Base-by-base conservation (phyloP, 2,797 vertebrate genomes). In the Pygocentrus nattereri region DNA sequence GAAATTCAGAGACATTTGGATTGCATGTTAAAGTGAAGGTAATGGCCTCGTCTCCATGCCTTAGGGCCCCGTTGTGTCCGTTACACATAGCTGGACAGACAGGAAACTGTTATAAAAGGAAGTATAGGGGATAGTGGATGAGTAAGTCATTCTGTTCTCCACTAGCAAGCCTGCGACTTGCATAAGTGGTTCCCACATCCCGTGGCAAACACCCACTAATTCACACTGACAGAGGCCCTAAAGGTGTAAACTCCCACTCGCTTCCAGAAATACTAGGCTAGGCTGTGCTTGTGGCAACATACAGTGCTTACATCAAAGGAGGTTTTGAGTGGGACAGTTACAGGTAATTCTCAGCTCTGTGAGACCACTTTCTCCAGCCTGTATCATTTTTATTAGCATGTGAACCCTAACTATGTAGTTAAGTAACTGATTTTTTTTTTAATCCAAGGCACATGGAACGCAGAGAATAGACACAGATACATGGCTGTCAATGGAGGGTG, bases 161-260 rank as follows among this genome's bases (percentile, higher is more conserved):
- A 73, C 41, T 80, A 82, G 80, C 76, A 74, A 71, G 74, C 72
- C 41, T 25, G 78, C 73, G 59, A 70, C 80, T 79, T 84, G 78
- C 76, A 82, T 82, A 85, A 88, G 73, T 80, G 81, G 76, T 65
- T 83, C 79, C 77, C 68, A 76, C 84, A 77, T 65, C 80, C 76
- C 71, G 70, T 71, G 78, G 62, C 59, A 72, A 49, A 75, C 84
- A 58, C 77, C 75, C 83, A 79, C 84, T 76, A 83, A 85, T 80
- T 81, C 87, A 82, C 82, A 78, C 50, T 76, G 87, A 78, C 84
- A 77, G 76, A 73, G 79, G 81, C 79, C 79, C 75, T 86, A 78
- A 74, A 83, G 84, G 85, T 81, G 74, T 65, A 59, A 83, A 87
- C 79, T 79, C 82, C 83, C 75, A 87, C 87, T 79, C 81, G 10